Conservation (phyloP, 2,888 invertebrate genomes). For the Drosophila greeni region DNA sequence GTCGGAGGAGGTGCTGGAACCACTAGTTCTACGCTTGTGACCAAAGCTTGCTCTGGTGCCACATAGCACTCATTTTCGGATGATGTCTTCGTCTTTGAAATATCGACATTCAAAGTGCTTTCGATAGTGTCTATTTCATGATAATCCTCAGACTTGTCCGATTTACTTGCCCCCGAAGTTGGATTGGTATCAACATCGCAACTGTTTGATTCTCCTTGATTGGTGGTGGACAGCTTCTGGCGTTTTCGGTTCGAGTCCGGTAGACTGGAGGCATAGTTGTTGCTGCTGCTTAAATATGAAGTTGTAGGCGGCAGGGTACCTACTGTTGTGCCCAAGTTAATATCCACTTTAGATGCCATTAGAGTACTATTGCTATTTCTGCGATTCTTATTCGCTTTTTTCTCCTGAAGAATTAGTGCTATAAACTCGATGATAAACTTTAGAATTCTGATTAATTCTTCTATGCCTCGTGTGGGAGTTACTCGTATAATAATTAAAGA, state of each 20-base stretch:
- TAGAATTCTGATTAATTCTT: slow-evolving; percentile 6
- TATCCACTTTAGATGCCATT: slow-evolving; percentile 53
- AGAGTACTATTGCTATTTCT: slow-evolving; percentile 17
- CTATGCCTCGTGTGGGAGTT: slow-evolving; percentile 12
- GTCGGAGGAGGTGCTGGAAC: slow-evolving; percentile 50
- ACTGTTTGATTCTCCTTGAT: slow-evolving; percentile 7
- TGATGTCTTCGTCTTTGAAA: slow-evolving; percentile 10
- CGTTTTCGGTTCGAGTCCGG: slow-evolving; percentile 36
- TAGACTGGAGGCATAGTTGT: slow-evolving; percentile 16
- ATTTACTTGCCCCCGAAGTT: not conserved
- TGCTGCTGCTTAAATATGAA: slow-evolving; percentile 16
- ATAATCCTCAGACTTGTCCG: slow-evolving; percentile 4
- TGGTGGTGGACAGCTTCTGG: slow-evolving; percentile 10
- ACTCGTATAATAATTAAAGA: slow-evolving; percentile 28
- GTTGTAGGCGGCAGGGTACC: slow-evolving; percentile 16
- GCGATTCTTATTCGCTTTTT: slow-evolving; percentile 2
- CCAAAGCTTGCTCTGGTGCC: slow-evolving; percentile 65
- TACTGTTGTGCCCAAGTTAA: slow-evolving; percentile 18
- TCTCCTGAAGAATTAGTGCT: slow-evolving; percentile 1
- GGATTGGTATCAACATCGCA: slow-evolving; percentile 3
- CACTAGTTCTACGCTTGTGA: slow-evolving; percentile 65
- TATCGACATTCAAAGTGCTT: slow-evolving; percentile 2
- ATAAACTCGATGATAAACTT: not conserved
- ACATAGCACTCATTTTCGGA: slow-evolving; percentile 41
- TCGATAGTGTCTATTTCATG: slow-evolving; percentile 2